Base-by-base conservation (phyloP, 1,140 invertebrate genomes). In the Pogonus chalceus region DNA sequence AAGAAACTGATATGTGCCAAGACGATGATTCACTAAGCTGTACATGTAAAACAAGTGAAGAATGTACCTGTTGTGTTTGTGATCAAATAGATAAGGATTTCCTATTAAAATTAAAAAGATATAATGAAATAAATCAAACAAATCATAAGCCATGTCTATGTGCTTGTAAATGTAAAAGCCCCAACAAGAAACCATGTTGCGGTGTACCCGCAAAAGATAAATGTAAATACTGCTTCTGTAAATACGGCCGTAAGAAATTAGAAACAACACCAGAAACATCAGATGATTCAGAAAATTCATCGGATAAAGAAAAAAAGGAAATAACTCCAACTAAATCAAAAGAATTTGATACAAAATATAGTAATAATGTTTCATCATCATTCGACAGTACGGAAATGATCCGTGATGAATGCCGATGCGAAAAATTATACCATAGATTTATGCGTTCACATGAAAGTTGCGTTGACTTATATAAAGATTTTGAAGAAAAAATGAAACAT, bases 381-480 rank as follows among this genome's bases (percentile, higher is more conserved):
- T 7, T 10, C 18, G 37, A 43, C 37, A 16, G 14, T 14, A 16
- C 7, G 4, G 37, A 43, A 43, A 3, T 43, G 37, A 43, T 7
- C 37, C 9, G 37, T 4, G 37, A 43, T 4, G 18, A 43, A 9
- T 43, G 37, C 18, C 18, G 9, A 43, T 43, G 37, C 18, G 4
- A 12, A 4, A 43, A 18, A 16, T 12, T 43, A 16, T 43, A 43
- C 18, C 7, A 3, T 12, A 18, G 18, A 12, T 43, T 10, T 16
- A 43, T 43, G 37, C 3, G 18, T 9, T 57, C 50, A 51, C 65
- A 67, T 43, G 43, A 47, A 20, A n/a, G 2, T 23, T 66, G 64
- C 37, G 46, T 63, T 55, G 49, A 61, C 7, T 10, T 58, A 14
- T 61, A 56, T 51, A 46, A 59, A 35, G 43, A 54, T 23, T 64